phyloP scores from a whole-genome alignment of 2,113 vertebrate genomes.

The Xiphias gladius region DNA sequence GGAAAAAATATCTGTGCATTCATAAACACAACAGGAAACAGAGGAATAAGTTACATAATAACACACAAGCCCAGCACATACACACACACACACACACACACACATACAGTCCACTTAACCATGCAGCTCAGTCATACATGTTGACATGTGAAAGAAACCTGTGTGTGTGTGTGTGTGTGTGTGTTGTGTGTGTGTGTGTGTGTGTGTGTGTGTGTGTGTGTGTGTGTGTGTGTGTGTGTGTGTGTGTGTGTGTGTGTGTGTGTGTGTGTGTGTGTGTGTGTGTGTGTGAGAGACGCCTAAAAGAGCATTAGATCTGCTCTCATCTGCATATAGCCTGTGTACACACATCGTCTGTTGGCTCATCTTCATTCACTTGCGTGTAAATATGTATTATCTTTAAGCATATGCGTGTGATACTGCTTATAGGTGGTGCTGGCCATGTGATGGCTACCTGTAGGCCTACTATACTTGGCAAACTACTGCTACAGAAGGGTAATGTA shows the following conservation, averaged over 20 bases:
- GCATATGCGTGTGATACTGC: neutral
- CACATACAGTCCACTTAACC: neutral
- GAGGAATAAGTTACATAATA: conserved; percentile 66
- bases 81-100: conserved; percentile 4
- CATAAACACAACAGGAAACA: conserved; percentile 54
- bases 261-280: conserved; percentile 8
- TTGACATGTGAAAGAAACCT: conserved; percentile 35
- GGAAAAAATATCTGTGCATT: conserved; percentile 49
- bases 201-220: conserved; percentile 5
- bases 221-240: conserved; percentile 20
- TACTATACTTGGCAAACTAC: neutral
- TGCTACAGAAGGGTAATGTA: neutral
- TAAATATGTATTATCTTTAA: neutral
- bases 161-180: conserved; percentile 4
- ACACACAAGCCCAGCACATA: conserved; percentile 25
- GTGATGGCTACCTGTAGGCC: neutral
- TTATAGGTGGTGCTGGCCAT: neutral
- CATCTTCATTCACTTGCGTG: neutral
- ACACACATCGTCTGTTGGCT: neutral
- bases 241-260: conserved; percentile 16
- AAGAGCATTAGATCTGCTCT: neutral
- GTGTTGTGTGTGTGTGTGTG: conserved; percentile 23
- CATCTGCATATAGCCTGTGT: conserved; percentile 22
- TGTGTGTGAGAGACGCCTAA: conserved; percentile 12
- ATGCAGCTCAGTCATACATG: conserved; percentile 30